Evolutionary conservation across 2,888 invertebrate genomes (phyloP).

Genomic region (Laspeyria flexula): DNA sequence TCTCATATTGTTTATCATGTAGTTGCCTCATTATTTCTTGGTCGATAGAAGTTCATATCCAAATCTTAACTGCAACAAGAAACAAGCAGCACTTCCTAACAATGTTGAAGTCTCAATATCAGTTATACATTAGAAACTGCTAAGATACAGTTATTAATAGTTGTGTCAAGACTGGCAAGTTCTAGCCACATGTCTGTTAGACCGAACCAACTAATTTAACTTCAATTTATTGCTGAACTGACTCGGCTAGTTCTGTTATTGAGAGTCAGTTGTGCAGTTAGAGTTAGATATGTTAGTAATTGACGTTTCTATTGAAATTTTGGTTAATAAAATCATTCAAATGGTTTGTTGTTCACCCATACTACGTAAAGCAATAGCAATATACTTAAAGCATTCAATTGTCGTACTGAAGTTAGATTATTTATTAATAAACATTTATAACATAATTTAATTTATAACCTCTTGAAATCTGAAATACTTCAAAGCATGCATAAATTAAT

Average conservation of each 20-base stretch:
- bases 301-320: not conserved
- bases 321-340: too few species aligned
- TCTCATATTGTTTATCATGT: too few species aligned
- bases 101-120: constrained; percentile 26
- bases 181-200: constrained; percentile 29
- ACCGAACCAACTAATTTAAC: constrained; percentile 62
- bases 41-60: not conserved
- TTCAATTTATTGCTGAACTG: constrained; percentile 56
- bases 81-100: not conserved
- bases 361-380: too few species aligned
- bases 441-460: too few species aligned
- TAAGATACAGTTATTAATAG: constrained; percentile 33
- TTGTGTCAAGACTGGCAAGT: constrained; percentile 12
- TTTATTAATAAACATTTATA: too few species aligned
- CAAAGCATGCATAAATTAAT: not conserved
- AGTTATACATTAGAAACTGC: constrained; percentile 35
- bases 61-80: not conserved
- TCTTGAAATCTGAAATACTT: too few species aligned
- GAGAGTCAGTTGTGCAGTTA: constrained; percentile 19
- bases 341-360: too few species aligned
- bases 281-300: not conserved
- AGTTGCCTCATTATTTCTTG: too few species aligned
- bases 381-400: too few species aligned
- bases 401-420: too few species aligned
- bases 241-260: constrained; percentile 46